These are phyloP conservation scores for Drosophila serrata DNA, from an alignment of 1,140 invertebrate genomes.

Conservation along the genomic window DNA sequence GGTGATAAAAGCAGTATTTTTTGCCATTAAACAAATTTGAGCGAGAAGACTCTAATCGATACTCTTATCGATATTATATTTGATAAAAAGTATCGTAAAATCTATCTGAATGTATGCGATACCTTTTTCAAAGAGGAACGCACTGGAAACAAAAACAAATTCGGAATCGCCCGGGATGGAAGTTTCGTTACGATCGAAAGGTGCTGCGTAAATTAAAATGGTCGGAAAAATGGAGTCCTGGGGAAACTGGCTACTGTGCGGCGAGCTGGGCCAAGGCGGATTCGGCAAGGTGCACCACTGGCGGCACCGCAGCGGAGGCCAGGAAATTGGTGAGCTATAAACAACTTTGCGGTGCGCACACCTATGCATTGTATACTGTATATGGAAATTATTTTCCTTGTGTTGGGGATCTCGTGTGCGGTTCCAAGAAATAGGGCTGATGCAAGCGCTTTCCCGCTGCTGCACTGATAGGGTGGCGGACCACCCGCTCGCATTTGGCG, in stretches of 20 bases:
- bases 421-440: constrained; percentile 47
- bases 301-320: constrained; percentile 42
- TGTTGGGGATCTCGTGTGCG: constrained; percentile 8
- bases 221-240: background rate
- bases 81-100: no score
- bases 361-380: constrained; percentile 7
- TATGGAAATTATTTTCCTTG: constrained; percentile 24
- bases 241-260: constrained; percentile 42
- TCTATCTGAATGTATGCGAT: no score
- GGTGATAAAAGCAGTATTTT: no score
- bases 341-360: constrained; percentile 7
- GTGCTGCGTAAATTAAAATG: constrained; percentile 1
- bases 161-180: no score
- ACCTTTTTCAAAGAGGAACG: no score
- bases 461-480: constrained; percentile 10
- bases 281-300: constrained; percentile 70
- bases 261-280: constrained; percentile 60
- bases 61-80: no score
- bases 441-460: constrained; percentile 32
- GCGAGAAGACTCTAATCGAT: no score
- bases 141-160: no score
- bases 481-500: constrained; percentile 6
- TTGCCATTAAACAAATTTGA: no score
- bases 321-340: constrained; percentile 65
- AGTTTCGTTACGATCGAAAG: background rate